Conservation (phyloP, 2,113 vertebrate genomes). For the Pachyramphus minor region DNA sequence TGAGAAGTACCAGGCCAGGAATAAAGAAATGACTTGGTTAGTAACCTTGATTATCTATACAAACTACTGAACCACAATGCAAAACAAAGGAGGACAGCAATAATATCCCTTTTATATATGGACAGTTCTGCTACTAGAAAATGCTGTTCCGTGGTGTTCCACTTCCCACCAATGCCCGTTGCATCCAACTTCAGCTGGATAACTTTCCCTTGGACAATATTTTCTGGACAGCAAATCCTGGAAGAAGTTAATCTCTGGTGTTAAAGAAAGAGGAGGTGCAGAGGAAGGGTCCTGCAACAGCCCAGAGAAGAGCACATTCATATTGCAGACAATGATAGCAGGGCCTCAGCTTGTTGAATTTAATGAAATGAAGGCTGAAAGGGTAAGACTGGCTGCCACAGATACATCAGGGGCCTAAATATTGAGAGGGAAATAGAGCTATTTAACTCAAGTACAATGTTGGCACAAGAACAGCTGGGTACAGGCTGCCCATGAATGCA, state of each 20-base stretch:
- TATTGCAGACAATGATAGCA: background rate
- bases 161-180: background rate
- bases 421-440: background rate
- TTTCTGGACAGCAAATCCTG: background rate
- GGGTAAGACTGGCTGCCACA: background rate
- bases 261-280: background rate
- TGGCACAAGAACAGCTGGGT: slow-evolving; percentile 44
- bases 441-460: slow-evolving; percentile 54
- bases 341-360: background rate
- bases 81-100: background rate
- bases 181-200: background rate
- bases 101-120: background rate
- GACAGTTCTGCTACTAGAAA: background rate
- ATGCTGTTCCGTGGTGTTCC: background rate
- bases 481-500: slow-evolving; percentile 43
- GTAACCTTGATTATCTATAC: background rate
- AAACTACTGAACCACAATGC: background rate
- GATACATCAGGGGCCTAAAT: slow-evolving; percentile 1
- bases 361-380: slow-evolving; percentile 1
- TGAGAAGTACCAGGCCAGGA: background rate
- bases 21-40: background rate
- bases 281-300: background rate
- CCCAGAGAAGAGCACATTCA: background rate
- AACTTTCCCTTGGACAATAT: background rate
- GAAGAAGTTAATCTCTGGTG: background rate